These are phyloP conservation scores for Pseudococcus longispinus DNA, from an alignment of 2,888 invertebrate genomes.

Conservation along the genomic window DNA sequence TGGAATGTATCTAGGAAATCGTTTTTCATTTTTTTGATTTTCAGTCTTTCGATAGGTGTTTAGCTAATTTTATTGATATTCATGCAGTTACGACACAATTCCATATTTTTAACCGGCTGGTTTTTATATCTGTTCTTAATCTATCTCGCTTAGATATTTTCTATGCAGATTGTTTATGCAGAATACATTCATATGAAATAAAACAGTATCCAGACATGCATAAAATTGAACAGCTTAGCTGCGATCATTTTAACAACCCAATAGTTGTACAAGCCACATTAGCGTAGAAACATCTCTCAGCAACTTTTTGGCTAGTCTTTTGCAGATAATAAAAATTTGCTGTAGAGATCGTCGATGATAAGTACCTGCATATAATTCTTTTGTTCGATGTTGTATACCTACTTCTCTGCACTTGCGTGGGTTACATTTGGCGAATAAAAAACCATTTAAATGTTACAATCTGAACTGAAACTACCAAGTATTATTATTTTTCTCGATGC, in stretches of 20 bases:
- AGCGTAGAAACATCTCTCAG: background rate
- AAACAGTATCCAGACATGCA: background rate
- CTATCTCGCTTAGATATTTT: background rate
- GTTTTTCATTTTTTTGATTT: too few relatives aligned
- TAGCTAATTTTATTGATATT: background rate
- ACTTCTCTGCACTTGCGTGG: background rate
- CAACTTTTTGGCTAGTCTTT: background rate
- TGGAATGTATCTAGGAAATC: too few relatives aligned
- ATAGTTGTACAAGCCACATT: background rate
- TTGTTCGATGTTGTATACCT: background rate
- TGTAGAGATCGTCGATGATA: background rate
- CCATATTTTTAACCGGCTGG: background rate
- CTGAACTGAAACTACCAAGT: background rate
- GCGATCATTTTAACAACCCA: slow-evolving; percentile 1
- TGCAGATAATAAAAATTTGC: background rate
- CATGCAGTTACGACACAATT: background rate
- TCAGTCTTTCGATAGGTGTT: background rate
- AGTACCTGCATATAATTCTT: background rate
- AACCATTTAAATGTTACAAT: background rate
- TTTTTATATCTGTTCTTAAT: background rate
- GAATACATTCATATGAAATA: background rate
- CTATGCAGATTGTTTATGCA: background rate
- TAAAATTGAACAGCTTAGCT: background rate
- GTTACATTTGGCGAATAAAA: background rate
- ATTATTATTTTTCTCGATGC: background rate